phyloP scores from a whole-genome alignment of 2,113 vertebrate species.

The Phrynosoma blainvillii region DNA sequence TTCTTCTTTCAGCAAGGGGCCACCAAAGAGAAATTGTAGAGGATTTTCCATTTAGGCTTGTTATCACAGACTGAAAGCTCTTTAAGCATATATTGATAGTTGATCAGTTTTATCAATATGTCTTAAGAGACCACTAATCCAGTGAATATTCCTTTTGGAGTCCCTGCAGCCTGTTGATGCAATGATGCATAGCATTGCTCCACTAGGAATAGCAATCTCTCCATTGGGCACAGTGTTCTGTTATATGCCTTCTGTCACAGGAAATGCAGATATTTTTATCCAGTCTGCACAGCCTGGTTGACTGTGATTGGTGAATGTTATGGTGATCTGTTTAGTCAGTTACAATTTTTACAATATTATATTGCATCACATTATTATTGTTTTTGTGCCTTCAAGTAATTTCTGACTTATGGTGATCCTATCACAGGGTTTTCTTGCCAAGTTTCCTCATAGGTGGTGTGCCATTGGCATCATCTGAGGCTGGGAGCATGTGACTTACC shows the following conservation, averaged over 20 bases:
- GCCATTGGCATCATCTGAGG: too few species aligned
- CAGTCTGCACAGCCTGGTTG: background rate
- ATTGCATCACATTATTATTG: too few species aligned
- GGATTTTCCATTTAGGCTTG: conserved; percentile 23
- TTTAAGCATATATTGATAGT: conserved; percentile 44
- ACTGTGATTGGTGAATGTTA: background rate
- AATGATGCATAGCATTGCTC: conserved; percentile 24
- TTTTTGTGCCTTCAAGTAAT: too few species aligned
- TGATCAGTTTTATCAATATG: conserved; percentile 20
- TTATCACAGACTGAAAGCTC: conserved; percentile 11
- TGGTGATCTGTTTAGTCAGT: background rate
- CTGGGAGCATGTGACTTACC: too few species aligned
- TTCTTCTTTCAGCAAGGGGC: background rate
- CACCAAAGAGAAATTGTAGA: conserved; percentile 30
- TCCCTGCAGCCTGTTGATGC: conserved; percentile 21
- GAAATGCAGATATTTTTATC: background rate
- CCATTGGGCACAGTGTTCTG: background rate
- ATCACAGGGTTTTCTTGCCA: too few species aligned
- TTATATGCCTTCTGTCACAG: background rate
- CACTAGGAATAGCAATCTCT: conserved; percentile 26
- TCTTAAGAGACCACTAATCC: conserved; percentile 35
- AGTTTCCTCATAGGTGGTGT: too few species aligned
- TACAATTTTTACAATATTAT: background rate
- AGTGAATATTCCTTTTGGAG: conserved; percentile 15
- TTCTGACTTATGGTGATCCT: too few species aligned